Base-by-base conservation (phyloP, 2,888 invertebrate species). In the Ctena decussata region DNA sequence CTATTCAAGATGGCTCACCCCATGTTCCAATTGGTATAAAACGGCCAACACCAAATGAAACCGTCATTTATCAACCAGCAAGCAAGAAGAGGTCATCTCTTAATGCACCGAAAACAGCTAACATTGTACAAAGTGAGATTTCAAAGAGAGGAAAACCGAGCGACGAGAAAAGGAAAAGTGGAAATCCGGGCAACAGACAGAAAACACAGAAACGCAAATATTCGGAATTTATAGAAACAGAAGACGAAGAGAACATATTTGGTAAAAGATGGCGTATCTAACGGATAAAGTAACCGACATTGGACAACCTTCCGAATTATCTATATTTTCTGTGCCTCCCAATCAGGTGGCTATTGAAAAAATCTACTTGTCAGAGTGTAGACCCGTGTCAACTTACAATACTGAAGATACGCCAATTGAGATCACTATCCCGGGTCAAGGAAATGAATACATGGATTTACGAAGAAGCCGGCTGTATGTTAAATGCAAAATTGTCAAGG, bases 311-410 rank as follows among this genome's bases (percentile, higher is more conserved):
- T 32, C 76, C 8, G 69, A 79, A 60, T 44, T 82, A 11, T 53
- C 49, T 0, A 70, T 82, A 39, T 80, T 84, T 49, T 75, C 74
- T 0, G 76, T 71, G 32, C 80, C 77, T 0, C 70, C 71, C 1
- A 84, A 77, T 49, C 82, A 82, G 32, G 77, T 77, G 15, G 82
- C 82, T 32, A 60, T 82, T 15, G 82, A 82, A 41, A 74, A 74
- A 41, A 74, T 82, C 35, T 71, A 71, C 37, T 78, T 41, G 57
- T 39, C 75, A 0, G 83, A 78, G 74, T 41, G 71, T 32, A 72
- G 77, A 44, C 84, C 84, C 18, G 69, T 80, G 0, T 84, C 84
- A 11, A 5, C 76, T 2, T 77, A 53, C 32, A 75, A 41, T 71
- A 53, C 65, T 11, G 41, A 71, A n/a, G 80, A 80, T 49, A 46